Conservation (phyloP, 2,797 vertebrate species). For the Gymnopithys bicolor region DNA sequence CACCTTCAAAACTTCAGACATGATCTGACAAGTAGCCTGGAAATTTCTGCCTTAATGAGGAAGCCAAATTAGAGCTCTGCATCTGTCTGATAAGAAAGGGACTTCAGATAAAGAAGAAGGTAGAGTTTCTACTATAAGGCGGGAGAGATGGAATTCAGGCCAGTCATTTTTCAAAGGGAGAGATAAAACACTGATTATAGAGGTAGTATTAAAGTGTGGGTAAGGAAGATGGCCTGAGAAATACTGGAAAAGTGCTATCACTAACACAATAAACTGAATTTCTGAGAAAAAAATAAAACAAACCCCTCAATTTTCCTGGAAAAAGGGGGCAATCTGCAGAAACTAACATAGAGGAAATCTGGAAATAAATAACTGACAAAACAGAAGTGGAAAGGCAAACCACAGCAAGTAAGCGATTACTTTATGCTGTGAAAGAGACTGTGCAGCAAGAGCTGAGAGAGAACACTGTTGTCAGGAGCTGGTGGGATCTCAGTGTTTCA, state of each 20-base stretch:
- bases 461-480: not conserved
- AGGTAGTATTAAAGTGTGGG: not conserved
- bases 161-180: not conserved
- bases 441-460: not conserved
- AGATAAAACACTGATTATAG: not conserved
- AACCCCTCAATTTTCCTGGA: not conserved
- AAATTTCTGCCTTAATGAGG: slow-evolving; percentile 31
- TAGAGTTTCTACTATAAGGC: not conserved
- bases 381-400: not conserved
- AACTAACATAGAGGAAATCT: not conserved
- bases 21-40: slow-evolving; percentile 31
- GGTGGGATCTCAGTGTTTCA: not conserved
- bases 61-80: slow-evolving; percentile 13
- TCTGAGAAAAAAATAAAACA: not conserved
- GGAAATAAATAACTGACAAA: not conserved
- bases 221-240: not conserved
- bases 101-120: not conserved
- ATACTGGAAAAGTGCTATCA: not conserved
- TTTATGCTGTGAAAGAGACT: not conserved
- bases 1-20: not conserved
- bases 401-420: not conserved
- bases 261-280: not conserved
- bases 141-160: slow-evolving; percentile 10
- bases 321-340: not conserved
- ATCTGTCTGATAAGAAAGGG: slow-evolving; percentile 20